Percentiles rank a stretch among this genome's conserved stretches.
Evolutionary conservation across 2,888 invertebrate genomes (phyloP).

Genomic region (Hymenopus coronatus): DNA sequence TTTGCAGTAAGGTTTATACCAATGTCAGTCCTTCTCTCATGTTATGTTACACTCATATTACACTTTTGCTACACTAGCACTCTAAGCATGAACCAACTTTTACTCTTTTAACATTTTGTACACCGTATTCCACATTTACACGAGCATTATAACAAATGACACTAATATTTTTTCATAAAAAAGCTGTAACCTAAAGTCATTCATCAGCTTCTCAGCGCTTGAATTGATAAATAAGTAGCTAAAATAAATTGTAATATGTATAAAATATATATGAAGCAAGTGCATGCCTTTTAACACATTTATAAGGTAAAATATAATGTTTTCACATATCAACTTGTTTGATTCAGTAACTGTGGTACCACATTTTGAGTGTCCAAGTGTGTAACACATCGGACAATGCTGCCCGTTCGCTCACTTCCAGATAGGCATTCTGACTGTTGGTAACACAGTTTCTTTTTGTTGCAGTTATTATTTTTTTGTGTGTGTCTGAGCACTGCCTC

Average conservation of each 20-base stretch:
- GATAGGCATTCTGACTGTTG: neutral
- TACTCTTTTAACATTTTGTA: neutral
- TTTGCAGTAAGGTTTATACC: neutral
- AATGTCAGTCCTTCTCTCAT: neutral
- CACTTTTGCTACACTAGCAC: neutral
- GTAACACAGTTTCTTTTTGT: conserved; percentile 2
- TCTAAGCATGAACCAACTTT: neutral
- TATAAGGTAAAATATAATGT: neutral
- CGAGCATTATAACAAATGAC: neutral
- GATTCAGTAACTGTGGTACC: neutral
- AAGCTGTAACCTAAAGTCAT: neutral
- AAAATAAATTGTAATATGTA: neutral
- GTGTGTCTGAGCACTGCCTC: conserved; percentile 12
- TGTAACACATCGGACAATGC: neutral
- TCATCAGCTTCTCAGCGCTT: neutral
- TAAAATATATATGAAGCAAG: neutral
- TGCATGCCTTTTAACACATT: neutral
- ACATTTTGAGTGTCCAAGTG: neutral
- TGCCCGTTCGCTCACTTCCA: neutral
- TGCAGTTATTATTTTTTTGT: neutral
- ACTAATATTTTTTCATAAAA: neutral
- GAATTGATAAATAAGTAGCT: neutral
- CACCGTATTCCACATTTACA: neutral
- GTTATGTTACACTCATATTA: neutral
- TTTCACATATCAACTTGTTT: conserved; percentile 6